Evolutionary conservation across 2,797 vertebrate genomes (phyloP), one percentile per base, ranked within the genome.

Genomic region (Propithecus deckenii): DNA sequence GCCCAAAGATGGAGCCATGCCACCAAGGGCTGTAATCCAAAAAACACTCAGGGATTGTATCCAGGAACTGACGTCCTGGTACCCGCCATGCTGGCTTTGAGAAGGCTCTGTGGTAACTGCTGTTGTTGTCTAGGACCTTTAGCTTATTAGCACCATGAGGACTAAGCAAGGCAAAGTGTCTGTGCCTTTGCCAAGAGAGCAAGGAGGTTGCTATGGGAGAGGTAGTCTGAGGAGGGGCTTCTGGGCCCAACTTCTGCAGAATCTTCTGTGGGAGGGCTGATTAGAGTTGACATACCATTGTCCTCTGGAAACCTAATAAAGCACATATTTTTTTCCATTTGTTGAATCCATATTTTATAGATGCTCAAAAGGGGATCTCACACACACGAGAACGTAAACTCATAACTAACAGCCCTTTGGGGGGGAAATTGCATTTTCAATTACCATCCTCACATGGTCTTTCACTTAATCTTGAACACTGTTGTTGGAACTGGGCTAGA

Each of bases 401-500:
- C 48, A 38, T 87, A 97, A 96, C 93, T 92, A 61, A 92, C 55
- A 96, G 84, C 32, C 75, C 96, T 95, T 89, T 46, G 32, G 10
- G 41, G 35, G 50, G 23, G 0, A 18, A 52, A 93, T 46, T 89
- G 32, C 92, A 95, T 85, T 97, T 97, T 96, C 95, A 97, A 43
- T 97, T 89, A 93, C 96, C 55, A 65, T 4, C 55, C 48, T 94
- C 95, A 93, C 87, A 95, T 85, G 76, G 52, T 81, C 93, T 98
- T 95, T 87, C 35, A 97, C 79, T 97, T 96, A 93, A 88, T 96
- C 91, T 94, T 93, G 89, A 96, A 95, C 46, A 52, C 89, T 95
- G 72, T 92, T 94, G 96, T 96, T 63, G 32, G 96, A 97, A 96
- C 91, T 98, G 95, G 97, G 98, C 97, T 80, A 22, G 72, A 72